Conservation (phyloP, 1,140 invertebrate genomes). For the Orchestia grillus region DNA sequence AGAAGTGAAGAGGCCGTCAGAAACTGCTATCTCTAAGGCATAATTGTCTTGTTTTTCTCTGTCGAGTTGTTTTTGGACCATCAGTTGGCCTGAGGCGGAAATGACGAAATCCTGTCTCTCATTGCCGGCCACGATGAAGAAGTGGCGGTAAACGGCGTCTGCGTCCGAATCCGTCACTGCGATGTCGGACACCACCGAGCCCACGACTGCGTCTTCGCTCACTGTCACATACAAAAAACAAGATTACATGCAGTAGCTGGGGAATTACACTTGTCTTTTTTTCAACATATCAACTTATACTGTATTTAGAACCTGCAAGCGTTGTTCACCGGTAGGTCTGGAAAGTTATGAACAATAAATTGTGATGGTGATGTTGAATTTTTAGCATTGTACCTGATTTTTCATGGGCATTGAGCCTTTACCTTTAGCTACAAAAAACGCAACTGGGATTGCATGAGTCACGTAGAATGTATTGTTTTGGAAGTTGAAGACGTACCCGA, state of each 20-base stretch:
- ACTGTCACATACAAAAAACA: conserved; percentile 73
- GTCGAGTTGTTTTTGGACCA: conserved; percentile 75
- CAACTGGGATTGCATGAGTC: too few species aligned
- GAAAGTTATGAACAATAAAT: not conserved
- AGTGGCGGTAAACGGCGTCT: conserved; percentile 36
- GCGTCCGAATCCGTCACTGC: conserved; percentile 88
- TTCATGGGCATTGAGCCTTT: not conserved
- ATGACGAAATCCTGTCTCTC: conserved; percentile 64
- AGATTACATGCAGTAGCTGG: not conserved
- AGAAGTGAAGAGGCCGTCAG: conserved; percentile 87
- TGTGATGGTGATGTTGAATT: not conserved
- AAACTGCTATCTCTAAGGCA: conserved; percentile 81
- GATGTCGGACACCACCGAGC: conserved; percentile 83
- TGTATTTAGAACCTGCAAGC: not conserved
- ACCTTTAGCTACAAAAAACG: too few species aligned
- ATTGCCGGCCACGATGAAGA: conserved; percentile 63
- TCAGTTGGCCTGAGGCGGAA: conserved; percentile 64
- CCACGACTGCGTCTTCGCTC: conserved; percentile 89
- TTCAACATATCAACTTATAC: not conserved
- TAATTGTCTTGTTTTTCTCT: conserved; percentile 76
- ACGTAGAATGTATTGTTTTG: too few species aligned
- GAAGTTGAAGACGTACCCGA: too few species aligned
- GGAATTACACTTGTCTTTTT: not conserved
- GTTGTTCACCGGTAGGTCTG: not conserved
- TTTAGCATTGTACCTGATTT: not conserved